Base-by-base conservation (phyloP, 2,113 vertebrate species). In the Aplodontia rufa region DNA sequence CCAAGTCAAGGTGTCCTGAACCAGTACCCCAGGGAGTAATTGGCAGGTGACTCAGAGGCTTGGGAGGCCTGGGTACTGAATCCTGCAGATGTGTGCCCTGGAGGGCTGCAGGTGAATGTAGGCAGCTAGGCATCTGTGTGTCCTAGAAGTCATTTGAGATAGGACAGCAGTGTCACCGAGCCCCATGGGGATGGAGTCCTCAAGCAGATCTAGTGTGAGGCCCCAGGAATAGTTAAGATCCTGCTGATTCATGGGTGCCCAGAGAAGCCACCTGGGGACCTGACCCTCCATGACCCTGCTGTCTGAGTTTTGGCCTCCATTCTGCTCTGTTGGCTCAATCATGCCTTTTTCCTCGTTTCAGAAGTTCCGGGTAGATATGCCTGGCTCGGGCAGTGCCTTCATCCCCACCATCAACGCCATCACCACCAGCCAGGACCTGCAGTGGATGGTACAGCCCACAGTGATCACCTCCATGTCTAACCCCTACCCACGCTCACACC, bases 361-460 rank as follows among this genome's bases (percentile, higher is more conserved):
- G 99, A 99, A 99, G 99, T 99, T 99, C 97, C 99, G 99, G 98
- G 98, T 99, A 97, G 99, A 99, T 98, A 99, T 99, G 99, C 99
- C 99, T 98, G 99, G 99, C 97, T 99, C 99, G 90, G 99, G 99
- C 98, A 99, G 99, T 80, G 99, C 99, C 99, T 99, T 99, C 96
- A 99, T 99, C 92, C 99, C 99, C 32, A 99, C 99, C 19, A 99
- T 99, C 98, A 99, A 99, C 98, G 99, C 99, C 98, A 99, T 99
- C 98, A 99, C 99, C 26, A 99, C 99, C 97, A 99, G 99, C 98
- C 99, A 99, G 98, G 99, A 99, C 98, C 98, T 99, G 71, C 99
- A 99, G 99, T 99, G 99, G 99, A 99, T 99, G 99, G 99, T 99
- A 47, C 99, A 99, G 98, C 99, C 99, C 94, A 99, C 99, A 0